Conservation (phyloP, 2,888 invertebrate genomes). For the Epiperipatus broadwayi region DNA sequence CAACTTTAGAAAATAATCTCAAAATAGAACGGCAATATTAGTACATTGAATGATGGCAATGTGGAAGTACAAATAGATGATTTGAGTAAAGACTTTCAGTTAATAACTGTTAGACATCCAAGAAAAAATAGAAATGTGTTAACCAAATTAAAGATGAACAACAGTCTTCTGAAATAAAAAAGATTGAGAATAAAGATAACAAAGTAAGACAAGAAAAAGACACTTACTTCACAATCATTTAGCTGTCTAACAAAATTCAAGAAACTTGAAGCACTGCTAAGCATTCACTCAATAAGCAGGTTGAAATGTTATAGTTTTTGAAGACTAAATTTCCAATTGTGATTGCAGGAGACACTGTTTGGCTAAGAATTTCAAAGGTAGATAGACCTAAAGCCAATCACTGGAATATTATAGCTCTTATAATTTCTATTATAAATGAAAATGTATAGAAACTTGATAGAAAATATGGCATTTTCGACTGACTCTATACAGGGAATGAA, state of each 20-base stretch:
- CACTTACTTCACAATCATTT: neutral
- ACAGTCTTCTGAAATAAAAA: conserved; percentile 1
- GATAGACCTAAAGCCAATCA: conserved; percentile 5
- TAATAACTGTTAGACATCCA: conserved; percentile 1
- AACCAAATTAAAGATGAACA: conserved; percentile 7
- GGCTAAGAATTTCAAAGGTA: conserved; percentile 4
- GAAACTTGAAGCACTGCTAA: neutral
- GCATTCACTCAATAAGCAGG: neutral
- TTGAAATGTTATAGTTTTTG: neutral
- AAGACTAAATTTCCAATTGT: conserved; percentile 5
- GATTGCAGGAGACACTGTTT: conserved; percentile 1
- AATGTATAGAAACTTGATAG: neutral
- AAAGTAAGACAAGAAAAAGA: neutral
- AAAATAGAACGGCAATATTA: too few species aligned
- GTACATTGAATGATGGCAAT: too few species aligned
- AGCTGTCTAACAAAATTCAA: conserved; percentile 1
- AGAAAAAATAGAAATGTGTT: too few species aligned
- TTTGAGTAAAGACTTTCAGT: neutral
- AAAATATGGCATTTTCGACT: conserved; percentile 4
- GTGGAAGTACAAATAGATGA: conserved; percentile 8
- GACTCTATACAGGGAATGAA: too few species aligned
- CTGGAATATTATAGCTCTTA: conserved; percentile 4
- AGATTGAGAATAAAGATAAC: neutral
- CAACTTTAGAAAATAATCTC: too few species aligned
- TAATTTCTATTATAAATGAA: conserved; percentile 7